A percentile compares a stretch with the other conserved stretches of the same genome.
These are phyloP conservation scores for Melanotaenia trifasciata DNA, from an alignment of 2,797 vertebrate genomes.

Conservation along the genomic window DNA sequence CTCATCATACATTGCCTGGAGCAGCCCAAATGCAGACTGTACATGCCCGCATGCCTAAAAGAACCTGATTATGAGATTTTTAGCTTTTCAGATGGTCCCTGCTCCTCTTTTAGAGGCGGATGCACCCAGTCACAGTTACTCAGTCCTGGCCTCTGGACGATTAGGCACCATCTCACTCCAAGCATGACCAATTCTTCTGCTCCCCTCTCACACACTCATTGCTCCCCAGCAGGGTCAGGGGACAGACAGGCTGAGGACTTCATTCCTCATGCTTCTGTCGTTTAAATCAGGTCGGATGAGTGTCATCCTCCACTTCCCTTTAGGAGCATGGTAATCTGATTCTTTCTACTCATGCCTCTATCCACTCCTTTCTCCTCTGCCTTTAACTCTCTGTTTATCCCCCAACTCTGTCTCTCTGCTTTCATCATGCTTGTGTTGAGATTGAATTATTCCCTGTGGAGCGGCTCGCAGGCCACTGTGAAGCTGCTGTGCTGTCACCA, in stretches of 20 bases:
- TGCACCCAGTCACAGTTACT: conserved; percentile 72
- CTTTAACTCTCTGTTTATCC: conserved; percentile 53
- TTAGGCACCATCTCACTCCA: conserved; percentile 79
- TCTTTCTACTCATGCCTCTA: conserved; percentile 70
- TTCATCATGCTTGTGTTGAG: conserved; percentile 69
- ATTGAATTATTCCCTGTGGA: conserved; percentile 80
- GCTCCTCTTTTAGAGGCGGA: conserved; percentile 43
- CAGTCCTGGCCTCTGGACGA: conserved; percentile 67
- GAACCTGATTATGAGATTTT: conserved; percentile 71
- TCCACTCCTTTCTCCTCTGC: conserved; percentile 50
- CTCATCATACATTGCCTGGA: conserved; percentile 53
- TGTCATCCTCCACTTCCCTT: conserved; percentile 75
- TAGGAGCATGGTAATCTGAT: conserved; percentile 78
- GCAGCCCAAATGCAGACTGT: conserved; percentile 14
- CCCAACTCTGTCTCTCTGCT: conserved; percentile 57
- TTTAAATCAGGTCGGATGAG: conserved; percentile 82
- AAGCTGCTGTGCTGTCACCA: conserved; percentile 61
- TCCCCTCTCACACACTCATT: conserved; percentile 57
- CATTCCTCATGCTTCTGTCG: conserved; percentile 84
- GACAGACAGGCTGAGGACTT: conserved; percentile 72
- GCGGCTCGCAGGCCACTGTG: conserved; percentile 53
- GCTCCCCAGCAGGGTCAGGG: conserved; percentile 66
- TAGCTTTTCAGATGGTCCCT: conserved; percentile 69
- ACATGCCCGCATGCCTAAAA: conserved; percentile 42
- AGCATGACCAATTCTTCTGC: conserved; percentile 75